Percentiles rank a stretch among this genome's conserved stretches.
Evolutionary conservation across 2,113 vertebrate species (phyloP).

Genomic region (Colinus virginianus): DNA sequence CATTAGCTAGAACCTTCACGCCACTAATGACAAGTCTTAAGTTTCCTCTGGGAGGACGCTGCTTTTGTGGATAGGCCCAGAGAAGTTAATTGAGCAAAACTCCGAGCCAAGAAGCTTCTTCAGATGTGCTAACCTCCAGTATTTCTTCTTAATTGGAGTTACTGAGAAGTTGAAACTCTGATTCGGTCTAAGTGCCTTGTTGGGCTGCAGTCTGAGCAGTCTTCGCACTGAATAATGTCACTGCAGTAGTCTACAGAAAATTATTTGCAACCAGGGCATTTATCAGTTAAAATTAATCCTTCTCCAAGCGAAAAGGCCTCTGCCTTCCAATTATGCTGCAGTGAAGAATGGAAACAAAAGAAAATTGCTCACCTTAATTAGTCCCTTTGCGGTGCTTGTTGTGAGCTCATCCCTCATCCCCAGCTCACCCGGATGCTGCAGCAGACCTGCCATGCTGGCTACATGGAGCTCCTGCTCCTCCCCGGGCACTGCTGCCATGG

Average conservation of each 20-base stretch:
- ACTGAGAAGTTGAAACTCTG: accelerated
- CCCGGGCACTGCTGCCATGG: accelerated
- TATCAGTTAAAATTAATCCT: slow-evolving; percentile 26
- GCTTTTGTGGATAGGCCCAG: background rate
- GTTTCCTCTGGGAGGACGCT: background rate
- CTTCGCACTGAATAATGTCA: background rate
- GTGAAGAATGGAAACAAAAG: slow-evolving; percentile 8
- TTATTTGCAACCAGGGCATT: background rate
- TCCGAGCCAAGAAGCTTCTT: background rate
- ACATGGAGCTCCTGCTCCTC: accelerated
- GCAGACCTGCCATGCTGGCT: accelerated
- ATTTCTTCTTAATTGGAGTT: background rate
- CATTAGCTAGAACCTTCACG: background rate
- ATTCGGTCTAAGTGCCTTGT: background rate
- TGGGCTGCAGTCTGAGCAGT: background rate
- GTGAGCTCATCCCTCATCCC: background rate
- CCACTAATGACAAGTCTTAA: background rate
- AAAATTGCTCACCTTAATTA: slow-evolving; percentile 38
- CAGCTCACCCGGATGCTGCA: accelerated
- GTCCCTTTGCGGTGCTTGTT: background rate
- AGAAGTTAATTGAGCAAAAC: background rate
- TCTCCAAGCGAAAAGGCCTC: background rate
- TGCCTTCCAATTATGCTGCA: slow-evolving; percentile 37
- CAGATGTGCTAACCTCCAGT: background rate
- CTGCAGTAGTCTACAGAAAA: background rate